Evolutionary conservation across 2,113 vertebrate genomes (phyloP).

Genomic region (Platanista minor): DNA sequence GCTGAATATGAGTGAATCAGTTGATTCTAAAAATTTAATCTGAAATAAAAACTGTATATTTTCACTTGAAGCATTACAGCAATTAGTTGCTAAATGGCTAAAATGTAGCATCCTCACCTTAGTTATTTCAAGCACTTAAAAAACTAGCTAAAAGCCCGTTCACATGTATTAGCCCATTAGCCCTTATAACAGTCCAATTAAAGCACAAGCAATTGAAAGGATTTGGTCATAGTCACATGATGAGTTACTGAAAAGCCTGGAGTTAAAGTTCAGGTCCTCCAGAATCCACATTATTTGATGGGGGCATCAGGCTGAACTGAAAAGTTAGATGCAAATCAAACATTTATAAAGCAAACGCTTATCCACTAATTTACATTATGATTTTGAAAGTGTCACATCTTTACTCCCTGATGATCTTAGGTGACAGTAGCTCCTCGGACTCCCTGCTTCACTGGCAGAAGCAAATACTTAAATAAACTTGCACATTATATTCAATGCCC

Average conservation of each 20-base stretch:
- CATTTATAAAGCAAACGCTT: conserved; percentile 37
- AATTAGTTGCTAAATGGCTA: background rate
- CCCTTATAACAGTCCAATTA: conserved; percentile 27
- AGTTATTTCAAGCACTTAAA: conserved; percentile 33
- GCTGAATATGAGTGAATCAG: background rate
- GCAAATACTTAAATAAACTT: conserved; percentile 47
- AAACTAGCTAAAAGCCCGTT: conserved; percentile 29
- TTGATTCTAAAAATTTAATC: background rate
- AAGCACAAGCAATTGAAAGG: background rate
- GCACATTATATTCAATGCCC: background rate
- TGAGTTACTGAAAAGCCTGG: background rate
- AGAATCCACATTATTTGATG: background rate
- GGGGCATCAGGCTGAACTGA: background rate
- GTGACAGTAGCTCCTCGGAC: background rate
- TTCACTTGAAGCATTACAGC: conserved; percentile 1
- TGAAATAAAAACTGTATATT: background rate
- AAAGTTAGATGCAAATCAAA: conserved; percentile 25
- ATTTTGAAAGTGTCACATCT: conserved; percentile 53
- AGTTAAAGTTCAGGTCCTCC: conserved; percentile 25
- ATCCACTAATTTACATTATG: background rate
- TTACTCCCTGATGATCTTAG: background rate
- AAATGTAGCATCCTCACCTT: background rate
- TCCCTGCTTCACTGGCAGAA: background rate
- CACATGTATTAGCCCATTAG: conserved; percentile 11
- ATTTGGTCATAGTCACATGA: background rate